Percentiles rank a stretch among this genome's conserved stretches.
Evolutionary conservation across 64 coral and sea anemone species (phyloP).

Genomic region (Actinia tenebrosa): DNA sequence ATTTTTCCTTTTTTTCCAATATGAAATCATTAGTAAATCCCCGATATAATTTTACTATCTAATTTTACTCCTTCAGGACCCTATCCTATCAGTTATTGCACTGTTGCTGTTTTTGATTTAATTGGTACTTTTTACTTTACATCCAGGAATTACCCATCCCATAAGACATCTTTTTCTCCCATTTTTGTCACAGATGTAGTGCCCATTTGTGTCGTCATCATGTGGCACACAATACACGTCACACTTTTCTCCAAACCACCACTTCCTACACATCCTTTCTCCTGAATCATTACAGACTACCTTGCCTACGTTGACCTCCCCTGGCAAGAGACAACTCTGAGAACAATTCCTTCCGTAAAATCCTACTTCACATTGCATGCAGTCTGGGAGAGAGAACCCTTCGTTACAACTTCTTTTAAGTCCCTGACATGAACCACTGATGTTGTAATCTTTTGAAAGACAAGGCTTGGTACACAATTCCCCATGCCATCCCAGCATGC

Average conservation of each 20-base stretch:
- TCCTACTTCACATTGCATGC: slow-evolving; percentile 31
- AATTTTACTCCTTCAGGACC: no score
- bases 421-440: slow-evolving; percentile 4
- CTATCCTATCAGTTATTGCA: not conserved
- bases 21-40: no score
- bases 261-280: slow-evolving; percentile 37
- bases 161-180: slow-evolving; percentile 54
- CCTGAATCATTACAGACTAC: slow-evolving; percentile 22
- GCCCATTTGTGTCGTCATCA: slow-evolving; percentile 59
- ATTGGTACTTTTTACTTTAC: not conserved
- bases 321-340: slow-evolving; percentile 6
- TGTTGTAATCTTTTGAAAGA: not conserved
- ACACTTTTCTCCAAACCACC: slow-evolving; percentile 72
- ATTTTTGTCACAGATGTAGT: slow-evolving; percentile 62
- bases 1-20: no score
- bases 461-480: slow-evolving; percentile 27
- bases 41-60: no score
- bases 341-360: slow-evolving; percentile 47
- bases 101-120: not conserved
- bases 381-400: slow-evolving; percentile 26
- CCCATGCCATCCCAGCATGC: slow-evolving; percentile 35
- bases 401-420: not conserved
- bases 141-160: slow-evolving; percentile 30
- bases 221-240: slow-evolving; percentile 54
- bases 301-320: not conserved